Evolutionary conservation across 2,888 invertebrate species (phyloP).

Genomic region (Brachyptera putata): DNA sequence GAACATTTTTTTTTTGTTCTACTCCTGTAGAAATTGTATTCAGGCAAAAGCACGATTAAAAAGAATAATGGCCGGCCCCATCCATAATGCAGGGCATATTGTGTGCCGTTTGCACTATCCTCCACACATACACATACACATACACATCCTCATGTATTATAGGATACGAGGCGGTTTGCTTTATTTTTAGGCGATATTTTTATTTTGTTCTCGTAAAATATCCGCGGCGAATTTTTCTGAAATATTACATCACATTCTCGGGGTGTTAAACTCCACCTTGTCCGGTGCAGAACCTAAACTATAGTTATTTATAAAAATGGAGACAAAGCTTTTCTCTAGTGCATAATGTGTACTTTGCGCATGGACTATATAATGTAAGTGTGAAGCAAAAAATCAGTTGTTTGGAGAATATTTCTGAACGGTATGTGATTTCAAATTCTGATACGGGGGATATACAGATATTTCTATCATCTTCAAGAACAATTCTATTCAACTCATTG

Average conservation of each 20-base stretch:
- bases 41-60: too few species aligned
- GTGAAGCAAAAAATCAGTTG: too few species aligned
- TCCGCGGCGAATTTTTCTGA: not conserved
- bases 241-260: not conserved
- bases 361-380: too few species aligned
- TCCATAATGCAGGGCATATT: constrained; percentile 16
- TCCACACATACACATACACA: not conserved
- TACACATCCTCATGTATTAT: too few species aligned
- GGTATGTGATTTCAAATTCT: too few species aligned
- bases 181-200: not conserved
- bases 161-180: too few species aligned
- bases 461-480: too few species aligned
- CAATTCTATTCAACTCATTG: too few species aligned
- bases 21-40: too few species aligned
- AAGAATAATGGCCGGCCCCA: constrained; percentile 9
- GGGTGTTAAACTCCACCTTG: not conserved
- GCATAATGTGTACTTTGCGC: not conserved
- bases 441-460: too few species aligned
- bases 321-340: not conserved
- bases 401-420: too few species aligned
- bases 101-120: not conserved
- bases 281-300: not conserved
- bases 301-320: not conserved
- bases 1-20: too few species aligned
- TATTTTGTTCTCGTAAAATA: not conserved